A percentile compares a stretch with the other conserved stretches of the same genome.
Evolutionary conservation across 2,888 invertebrate species (phyloP).

Genomic region (Callyntrura guangdongensis): DNA sequence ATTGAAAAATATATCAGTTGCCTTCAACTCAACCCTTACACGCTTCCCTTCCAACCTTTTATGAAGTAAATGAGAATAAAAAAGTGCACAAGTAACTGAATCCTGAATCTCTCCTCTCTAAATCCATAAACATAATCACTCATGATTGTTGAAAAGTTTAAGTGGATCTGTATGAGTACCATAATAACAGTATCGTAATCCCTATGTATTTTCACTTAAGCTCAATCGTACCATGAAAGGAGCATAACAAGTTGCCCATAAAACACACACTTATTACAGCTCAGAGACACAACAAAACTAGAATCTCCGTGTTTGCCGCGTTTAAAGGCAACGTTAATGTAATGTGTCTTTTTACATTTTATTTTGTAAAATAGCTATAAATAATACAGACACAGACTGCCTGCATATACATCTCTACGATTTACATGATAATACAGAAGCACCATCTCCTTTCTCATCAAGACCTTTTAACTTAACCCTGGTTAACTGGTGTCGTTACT

Average conservation of each 20-base stretch:
- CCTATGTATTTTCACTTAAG: background rate
- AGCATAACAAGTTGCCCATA: conserved; percentile 25
- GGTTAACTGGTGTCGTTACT: background rate
- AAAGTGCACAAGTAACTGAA: background rate
- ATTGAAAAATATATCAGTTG: background rate
- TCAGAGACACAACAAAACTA: conserved; percentile 2
- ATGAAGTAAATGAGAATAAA: background rate
- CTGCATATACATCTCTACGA: background rate
- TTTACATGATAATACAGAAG: background rate
- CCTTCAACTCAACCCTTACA: background rate
- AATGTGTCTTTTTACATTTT: too few relatives aligned
- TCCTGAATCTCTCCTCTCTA: background rate
- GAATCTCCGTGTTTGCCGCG: background rate
- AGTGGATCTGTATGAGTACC: background rate
- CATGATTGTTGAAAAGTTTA: conserved; percentile 33
- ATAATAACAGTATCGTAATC: background rate
- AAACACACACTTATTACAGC: conserved; percentile 6
- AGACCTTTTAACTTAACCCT: background rate
- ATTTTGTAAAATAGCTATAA: too few relatives aligned
- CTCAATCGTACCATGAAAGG: background rate
- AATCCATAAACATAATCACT: conserved; percentile 40
- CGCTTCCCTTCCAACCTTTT: background rate
- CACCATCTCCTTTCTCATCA: background rate
- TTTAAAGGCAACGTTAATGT: background rate
- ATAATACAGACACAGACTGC: too few relatives aligned